Conservation (phyloP, 2,888 invertebrate genomes). For the Melieria crassipennis region DNA sequence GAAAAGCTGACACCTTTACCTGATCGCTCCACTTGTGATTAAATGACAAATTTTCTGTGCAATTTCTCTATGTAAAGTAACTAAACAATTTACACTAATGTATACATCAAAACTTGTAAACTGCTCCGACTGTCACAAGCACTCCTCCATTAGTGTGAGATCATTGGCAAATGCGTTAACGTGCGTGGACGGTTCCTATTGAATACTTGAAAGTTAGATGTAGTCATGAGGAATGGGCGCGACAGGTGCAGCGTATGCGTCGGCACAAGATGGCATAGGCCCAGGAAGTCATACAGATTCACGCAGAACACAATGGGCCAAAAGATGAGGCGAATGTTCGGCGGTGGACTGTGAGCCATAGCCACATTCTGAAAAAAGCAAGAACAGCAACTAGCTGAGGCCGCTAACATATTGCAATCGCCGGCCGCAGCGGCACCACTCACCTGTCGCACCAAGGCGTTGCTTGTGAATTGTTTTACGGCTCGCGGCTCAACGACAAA, state of each 20-base stretch:
- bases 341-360: too few relatives aligned
- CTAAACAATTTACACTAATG: conserved; percentile 8
- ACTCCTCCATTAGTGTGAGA: background rate
- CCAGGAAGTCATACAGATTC: conserved; percentile 48
- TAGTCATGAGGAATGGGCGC: conserved; percentile 46
- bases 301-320: conserved; percentile 49
- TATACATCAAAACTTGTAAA: background rate
- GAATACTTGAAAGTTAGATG: conserved; percentile 42
- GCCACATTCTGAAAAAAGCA: too few relatives aligned
- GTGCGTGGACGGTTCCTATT: conserved; percentile 13
- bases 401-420: too few relatives aligned
- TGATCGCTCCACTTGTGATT: too few relatives aligned
- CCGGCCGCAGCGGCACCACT: too few relatives aligned
- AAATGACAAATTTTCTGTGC: background rate
- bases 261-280: conserved; percentile 49
- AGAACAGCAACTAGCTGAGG: too few relatives aligned
- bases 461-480: too few relatives aligned
- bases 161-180: conserved; percentile 5
- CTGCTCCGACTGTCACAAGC: background rate
- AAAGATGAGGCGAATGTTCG: conserved; percentile 22
- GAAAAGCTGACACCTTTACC: background rate
- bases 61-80: background rate
- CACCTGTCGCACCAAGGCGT: too few relatives aligned
- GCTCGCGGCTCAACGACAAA: too few relatives aligned
- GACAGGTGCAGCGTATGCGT: conserved; percentile 48